A percentile compares a stretch with the other conserved stretches of the same genome.
These are phyloP conservation scores for Shargacucullia verbasci DNA, from an alignment of 2,888 invertebrate genomes.

Conservation along the genomic window DNA sequence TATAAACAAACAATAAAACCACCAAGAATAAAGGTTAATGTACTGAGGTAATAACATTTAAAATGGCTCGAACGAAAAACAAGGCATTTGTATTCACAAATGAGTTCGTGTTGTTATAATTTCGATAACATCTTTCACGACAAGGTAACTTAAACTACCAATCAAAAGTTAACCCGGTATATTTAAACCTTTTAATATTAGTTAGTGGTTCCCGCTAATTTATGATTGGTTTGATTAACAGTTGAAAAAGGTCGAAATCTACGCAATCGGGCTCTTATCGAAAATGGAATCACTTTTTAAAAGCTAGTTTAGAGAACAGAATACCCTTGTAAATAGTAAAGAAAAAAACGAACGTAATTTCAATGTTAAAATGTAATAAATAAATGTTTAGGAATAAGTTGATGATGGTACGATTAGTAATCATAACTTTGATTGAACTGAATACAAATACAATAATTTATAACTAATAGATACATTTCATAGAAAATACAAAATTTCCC, in stretches of 20 bases:
- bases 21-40: conserved; percentile 25
- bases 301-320: background rate
- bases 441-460: too few species aligned
- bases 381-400: too few species aligned
- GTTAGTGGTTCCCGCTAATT: conserved; percentile 7
- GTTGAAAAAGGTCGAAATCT: background rate
- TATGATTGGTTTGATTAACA: conserved; percentile 16
- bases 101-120: conserved; percentile 59
- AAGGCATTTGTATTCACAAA: conserved; percentile 54
- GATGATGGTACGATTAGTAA: too few species aligned
- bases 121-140: conserved; percentile 57
- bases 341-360: background rate
- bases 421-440: too few species aligned
- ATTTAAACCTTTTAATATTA: conserved; percentile 19
- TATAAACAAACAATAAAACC: conserved; percentile 26
- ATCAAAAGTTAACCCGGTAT: conserved; percentile 47
- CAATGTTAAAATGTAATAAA: too few species aligned
- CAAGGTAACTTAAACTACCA: conserved; percentile 50
- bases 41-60: conserved; percentile 39
- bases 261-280: conserved; percentile 7
- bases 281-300: conserved; percentile 6
- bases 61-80: conserved; percentile 42
- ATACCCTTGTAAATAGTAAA: background rate
- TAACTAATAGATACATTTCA: too few species aligned
- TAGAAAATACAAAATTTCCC: too few species aligned